These are phyloP conservation scores for Nebria brevicollis DNA, from an alignment of 2,888 invertebrate genomes.

Conservation along the genomic window DNA sequence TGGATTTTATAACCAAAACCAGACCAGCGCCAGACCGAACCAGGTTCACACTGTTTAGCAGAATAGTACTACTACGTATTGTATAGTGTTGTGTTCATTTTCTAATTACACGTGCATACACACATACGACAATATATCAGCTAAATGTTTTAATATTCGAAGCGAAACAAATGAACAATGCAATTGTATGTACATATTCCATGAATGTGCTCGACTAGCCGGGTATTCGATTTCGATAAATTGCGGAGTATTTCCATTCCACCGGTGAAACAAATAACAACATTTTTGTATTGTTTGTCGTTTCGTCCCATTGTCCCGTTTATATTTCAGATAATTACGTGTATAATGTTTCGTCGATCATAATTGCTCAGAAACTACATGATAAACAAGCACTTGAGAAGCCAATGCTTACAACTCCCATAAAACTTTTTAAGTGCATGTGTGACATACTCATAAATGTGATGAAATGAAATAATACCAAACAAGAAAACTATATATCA, in stretches of 20 bases:
- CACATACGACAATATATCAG: conserved; percentile 23
- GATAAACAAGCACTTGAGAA: too few relatives aligned
- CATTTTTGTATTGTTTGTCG: neutral
- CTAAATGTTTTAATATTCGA: conserved; percentile 39
- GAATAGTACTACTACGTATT: conserved; percentile 11
- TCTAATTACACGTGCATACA: conserved; percentile 25
- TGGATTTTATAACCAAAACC: conserved; percentile 12
- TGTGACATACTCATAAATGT: too few relatives aligned
- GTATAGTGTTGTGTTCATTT: conserved; percentile 24
- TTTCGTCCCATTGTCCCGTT: neutral
- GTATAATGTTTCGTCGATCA: too few relatives aligned
- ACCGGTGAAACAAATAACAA: neutral
- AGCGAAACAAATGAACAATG: conserved; percentile 11
- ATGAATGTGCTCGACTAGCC: neutral
- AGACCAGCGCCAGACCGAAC: neutral
- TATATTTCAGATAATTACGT: neutral
- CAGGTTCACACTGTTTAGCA: neutral
- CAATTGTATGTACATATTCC: neutral
- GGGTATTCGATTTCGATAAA: neutral
- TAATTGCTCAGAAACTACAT: too few relatives aligned
- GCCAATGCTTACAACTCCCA: too few relatives aligned
- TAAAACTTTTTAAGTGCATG: too few relatives aligned
- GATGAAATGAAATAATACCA: too few relatives aligned
- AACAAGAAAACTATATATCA: too few relatives aligned
- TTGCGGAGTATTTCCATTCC: neutral